Conservation (phyloP, 2,113 vertebrate species). For the Hipposideros armiger region DNA sequence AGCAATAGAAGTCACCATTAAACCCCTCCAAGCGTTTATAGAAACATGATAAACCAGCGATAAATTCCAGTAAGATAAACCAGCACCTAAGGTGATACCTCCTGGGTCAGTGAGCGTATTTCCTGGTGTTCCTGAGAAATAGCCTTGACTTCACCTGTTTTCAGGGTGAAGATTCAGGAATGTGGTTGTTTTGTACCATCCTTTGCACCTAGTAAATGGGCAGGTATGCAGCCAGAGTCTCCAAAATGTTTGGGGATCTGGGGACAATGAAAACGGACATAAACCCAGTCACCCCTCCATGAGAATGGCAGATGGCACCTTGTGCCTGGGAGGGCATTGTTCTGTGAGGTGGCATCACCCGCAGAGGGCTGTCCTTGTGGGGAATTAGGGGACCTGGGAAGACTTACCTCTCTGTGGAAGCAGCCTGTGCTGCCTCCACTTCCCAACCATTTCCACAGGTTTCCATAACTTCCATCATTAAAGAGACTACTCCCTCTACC, state of each 20-base stretch:
- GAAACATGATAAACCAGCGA: no score
- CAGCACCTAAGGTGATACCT: neutral
- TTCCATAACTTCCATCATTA: neutral
- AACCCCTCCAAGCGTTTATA: neutral
- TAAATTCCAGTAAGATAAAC: neutral
- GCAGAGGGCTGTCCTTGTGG: neutral
- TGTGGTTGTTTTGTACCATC: neutral
- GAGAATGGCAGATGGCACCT: neutral
- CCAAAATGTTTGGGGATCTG: neutral
- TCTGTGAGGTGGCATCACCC: neutral
- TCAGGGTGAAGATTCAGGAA: neutral
- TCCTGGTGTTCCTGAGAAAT: neutral
- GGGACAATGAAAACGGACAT: neutral
- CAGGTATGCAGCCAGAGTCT: neutral
- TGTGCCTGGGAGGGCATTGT: neutral
- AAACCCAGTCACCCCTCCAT: neutral
- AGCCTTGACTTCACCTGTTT: neutral
- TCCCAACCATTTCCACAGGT: neutral
- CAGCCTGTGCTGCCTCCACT: neutral
- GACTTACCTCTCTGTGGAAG: neutral
- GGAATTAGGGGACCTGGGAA: neutral
- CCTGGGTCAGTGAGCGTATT: neutral
- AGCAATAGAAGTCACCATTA: no score
- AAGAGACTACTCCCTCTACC: neutral
- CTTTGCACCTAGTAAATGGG: neutral